Evolutionary conservation across 1,140 invertebrate genomes (phyloP).

Genomic region (Heliconius hewitsoni): DNA sequence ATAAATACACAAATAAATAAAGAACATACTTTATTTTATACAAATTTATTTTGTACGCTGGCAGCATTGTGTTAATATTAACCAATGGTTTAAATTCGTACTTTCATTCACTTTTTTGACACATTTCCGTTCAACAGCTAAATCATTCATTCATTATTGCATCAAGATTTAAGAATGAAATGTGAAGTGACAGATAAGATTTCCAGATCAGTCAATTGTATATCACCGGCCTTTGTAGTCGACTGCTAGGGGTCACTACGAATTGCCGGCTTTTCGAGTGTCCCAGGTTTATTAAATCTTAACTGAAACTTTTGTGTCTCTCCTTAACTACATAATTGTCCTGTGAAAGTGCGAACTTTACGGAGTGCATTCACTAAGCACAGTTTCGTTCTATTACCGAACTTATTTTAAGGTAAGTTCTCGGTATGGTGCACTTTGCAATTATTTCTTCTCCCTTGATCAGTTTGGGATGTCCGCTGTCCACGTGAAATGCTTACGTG

Average conservation of each 20-base stretch:
- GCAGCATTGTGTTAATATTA: not conserved
- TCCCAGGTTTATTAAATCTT: constrained; percentile 45
- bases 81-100: too few species aligned
- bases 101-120: not conserved
- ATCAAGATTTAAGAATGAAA: constrained; percentile 8
- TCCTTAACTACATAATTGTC: constrained; percentile 43
- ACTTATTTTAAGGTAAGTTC: constrained; percentile 66
- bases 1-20: not conserved
- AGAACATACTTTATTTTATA: not conserved
- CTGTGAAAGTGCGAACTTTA: constrained; percentile 63
- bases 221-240: constrained; percentile 66
- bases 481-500: constrained; percentile 61
- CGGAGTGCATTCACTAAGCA: constrained; percentile 49
- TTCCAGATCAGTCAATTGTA: constrained; percentile 61
- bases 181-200: not conserved
- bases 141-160: constrained; percentile 1
- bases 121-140: constrained; percentile 23
- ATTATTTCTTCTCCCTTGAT: constrained; percentile 44
- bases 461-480: constrained; percentile 26
- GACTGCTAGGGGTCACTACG: constrained; percentile 67
- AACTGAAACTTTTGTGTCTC: constrained; percentile 47
- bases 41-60: not conserved
- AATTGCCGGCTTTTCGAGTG: constrained; percentile 66
- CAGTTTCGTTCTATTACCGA: constrained; percentile 58
- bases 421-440: constrained; percentile 42